A percentile compares a stretch with the other conserved stretches of the same genome.
Conservation (phyloP, 2,113 vertebrate genomes). For the Bos taurus region ARS-UCD2.0 NC_037357.1:11383001-11383500, state of each 20-base stretch:
- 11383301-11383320: constrained; percentile 37
- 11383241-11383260: background rate
- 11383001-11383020: no score
- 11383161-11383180: background rate
- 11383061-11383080: no score
- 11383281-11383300: constrained; percentile 12
- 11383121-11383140: background rate
- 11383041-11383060: no score
- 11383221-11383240: background rate
- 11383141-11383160: background rate
- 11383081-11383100: background rate
- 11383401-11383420: constrained; percentile 71
- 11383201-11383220: background rate
- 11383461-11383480: constrained; percentile 73
- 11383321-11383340: constrained; percentile 44
- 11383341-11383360: constrained; percentile 32
- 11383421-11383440: constrained; percentile 70
- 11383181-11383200: background rate
- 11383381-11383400: constrained; percentile 62
- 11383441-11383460: constrained; percentile 72
- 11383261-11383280: background rate
- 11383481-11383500: constrained; percentile 71
- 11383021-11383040: no score
- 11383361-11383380: constrained; percentile 19
- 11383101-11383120: background rate